A percentile compares a stretch with the other conserved stretches of the same genome.
These are phyloP conservation scores for Mastigias papua DNA, from an alignment of 30 jellyfish, hydroid and myxozoan genomes.

Conservation along the genomic window DNA sequence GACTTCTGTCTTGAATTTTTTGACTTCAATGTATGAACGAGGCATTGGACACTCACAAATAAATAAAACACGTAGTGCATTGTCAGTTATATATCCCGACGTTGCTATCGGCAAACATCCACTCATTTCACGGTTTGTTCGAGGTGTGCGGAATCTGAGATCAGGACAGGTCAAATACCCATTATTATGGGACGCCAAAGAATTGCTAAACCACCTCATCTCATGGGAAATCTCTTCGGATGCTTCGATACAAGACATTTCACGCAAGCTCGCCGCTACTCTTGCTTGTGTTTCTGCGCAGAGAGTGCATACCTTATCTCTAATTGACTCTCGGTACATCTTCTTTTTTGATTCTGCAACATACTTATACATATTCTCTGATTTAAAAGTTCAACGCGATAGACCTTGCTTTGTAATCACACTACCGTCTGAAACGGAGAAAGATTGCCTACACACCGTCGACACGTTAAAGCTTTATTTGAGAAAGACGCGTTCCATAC, in stretches of 20 bases:
- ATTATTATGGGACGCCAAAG: conserved; percentile 20
- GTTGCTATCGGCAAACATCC: conserved; percentile 11
- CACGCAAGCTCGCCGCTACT: conserved; percentile 3
- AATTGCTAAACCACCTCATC: background rate
- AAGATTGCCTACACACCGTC: background rate
- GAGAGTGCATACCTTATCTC: background rate
- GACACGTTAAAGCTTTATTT: too few relatives aligned
- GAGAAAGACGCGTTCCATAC: too few relatives aligned
- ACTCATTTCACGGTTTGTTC: too few relatives aligned
- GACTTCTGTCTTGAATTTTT: too few relatives aligned
- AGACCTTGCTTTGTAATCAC: too few relatives aligned
- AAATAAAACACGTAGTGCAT: conserved; percentile 37
- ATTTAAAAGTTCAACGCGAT: background rate
- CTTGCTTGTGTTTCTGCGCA: conserved; percentile 7
- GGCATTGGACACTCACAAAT: conserved; percentile 12
- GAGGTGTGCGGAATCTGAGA: too few relatives aligned
- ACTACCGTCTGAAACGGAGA: background rate
- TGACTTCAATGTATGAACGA: conserved; percentile 6
- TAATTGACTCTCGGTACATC: background rate
- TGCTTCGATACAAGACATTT: background rate
- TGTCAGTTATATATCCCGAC: conserved; percentile 6
- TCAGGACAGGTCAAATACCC: conserved; percentile 8
- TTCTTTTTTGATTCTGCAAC: background rate
- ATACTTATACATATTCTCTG: background rate
- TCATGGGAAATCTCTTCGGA: background rate